Evolutionary conservation across 1,140 invertebrate genomes (phyloP).

Genomic region (Meloidogyne floridensis): DNA sequence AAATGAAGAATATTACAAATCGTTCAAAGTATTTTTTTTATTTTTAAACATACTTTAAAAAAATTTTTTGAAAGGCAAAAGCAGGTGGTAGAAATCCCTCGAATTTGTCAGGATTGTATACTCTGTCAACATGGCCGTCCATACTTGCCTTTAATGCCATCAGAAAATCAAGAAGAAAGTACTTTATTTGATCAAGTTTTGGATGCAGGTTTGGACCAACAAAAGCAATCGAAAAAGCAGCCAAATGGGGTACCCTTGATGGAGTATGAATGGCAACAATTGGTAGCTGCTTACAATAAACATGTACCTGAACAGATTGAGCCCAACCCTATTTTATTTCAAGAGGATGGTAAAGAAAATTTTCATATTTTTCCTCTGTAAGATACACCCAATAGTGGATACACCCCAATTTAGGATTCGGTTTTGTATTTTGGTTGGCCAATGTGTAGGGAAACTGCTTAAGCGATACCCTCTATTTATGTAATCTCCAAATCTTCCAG

Average conservation of each 20-base stretch:
- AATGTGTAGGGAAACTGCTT: too few species aligned
- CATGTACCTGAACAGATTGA: slow-evolving; percentile 20
- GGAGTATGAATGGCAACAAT: slow-evolving; percentile 38
- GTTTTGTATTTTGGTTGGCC: slow-evolving; percentile 1
- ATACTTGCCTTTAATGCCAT: slow-evolving; percentile 20
- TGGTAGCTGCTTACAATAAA: slow-evolving; percentile 16
- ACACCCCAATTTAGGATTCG: too few species aligned
- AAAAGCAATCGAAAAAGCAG: not conserved
- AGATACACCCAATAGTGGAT: too few species aligned
- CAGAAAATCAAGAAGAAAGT: slow-evolving; percentile 26
- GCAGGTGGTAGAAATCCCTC: slow-evolving; percentile 23
- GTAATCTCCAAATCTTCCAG: too few species aligned
- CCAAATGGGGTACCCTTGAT: slow-evolving; percentile 31
- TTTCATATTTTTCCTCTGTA: not conserved
- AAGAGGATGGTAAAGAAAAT: slow-evolving; percentile 11
- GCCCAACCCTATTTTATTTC: not conserved
- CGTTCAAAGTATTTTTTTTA: not conserved
- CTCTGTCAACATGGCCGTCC: slow-evolving; percentile 42
- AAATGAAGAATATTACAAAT: not conserved
- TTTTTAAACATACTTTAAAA: slow-evolving; percentile 10
- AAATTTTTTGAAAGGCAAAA: slow-evolving; percentile 13
- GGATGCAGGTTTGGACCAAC: not conserved
- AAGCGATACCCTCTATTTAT: too few species aligned
- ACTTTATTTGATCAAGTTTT: not conserved
- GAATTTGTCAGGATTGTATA: slow-evolving; percentile 45